Base-by-base conservation (phyloP, 2,888 invertebrate species). In the Cyrtodaria siliqua region DNA sequence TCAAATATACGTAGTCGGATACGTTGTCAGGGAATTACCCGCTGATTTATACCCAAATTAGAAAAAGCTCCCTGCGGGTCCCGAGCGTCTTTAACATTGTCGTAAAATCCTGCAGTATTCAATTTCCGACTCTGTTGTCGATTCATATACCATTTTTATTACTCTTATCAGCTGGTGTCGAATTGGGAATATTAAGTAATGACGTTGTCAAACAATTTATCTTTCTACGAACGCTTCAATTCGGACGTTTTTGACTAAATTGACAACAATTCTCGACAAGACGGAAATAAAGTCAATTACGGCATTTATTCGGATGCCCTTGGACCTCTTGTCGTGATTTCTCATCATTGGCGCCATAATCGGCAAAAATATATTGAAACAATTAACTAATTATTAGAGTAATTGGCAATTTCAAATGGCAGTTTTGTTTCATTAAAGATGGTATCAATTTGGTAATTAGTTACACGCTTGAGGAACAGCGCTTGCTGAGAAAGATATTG, bases 81-180 rank as follows among this genome's bases (percentile, higher is more conserved):
- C 50, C 44, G 49, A 44, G 47, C 47, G 64, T 64, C 69, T 64
- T 69, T 53, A 64, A 64, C 69, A 59, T 69, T 75, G 75, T 75
- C 75, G 63, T 75, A 69, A 75, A 69, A 59, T 60, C 64, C 50
- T 59, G 42, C 53, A 53, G 60, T 47, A 69, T 64, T 69, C 75
- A 75, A 69, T 75, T 69, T 69, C 64, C 64, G 63, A 69, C 64
- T 44, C 59, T 44, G 26, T 20, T 69, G 47, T 33, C 68, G 68
- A 63, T 68, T 74, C 74, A 69, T 69, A 63, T 64, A 75, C 69
- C 64, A 75, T 75, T 75, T 75, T 75, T 75, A 75, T 64, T 14
- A 59, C 53, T 24, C n/a, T 40, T 49, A 61, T 64, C 75, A 75
- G 75, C 75, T 75, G 69, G 69, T 29, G 24, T 12, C 14, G 50